These are phyloP conservation scores for Bombycilla garrulus DNA, from an alignment of 2,113 vertebrate species.

Conservation along the genomic window DNA sequence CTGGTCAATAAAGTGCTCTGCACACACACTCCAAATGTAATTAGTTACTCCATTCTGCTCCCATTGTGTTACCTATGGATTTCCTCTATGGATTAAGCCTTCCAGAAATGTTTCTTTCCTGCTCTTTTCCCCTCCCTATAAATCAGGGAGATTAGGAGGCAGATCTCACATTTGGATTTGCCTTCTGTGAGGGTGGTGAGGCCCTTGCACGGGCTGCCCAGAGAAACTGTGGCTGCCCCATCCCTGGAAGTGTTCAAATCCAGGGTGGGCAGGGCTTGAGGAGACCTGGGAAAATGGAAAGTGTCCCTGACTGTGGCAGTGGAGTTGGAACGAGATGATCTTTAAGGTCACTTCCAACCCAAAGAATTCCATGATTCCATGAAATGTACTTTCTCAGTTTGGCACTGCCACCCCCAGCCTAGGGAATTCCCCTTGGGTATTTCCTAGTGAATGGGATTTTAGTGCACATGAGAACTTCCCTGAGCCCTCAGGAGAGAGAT, in stretches of 20 bases:
- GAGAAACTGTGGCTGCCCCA: neutral
- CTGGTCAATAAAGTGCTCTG: constrained; percentile 44
- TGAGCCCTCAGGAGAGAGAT: neutral
- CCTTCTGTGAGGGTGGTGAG: neutral
- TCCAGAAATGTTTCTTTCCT: constrained; percentile 1
- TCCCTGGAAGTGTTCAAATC: neutral
- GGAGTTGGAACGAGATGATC: neutral
- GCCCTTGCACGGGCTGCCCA: neutral
- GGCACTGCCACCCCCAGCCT: neutral
- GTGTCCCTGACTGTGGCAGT: neutral
- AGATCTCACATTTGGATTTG: neutral
- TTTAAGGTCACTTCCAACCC: neutral
- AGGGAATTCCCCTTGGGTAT: neutral
- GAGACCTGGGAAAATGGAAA: accelerated
- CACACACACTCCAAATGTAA: constrained; percentile 37
- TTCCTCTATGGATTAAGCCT: constrained; percentile 30
- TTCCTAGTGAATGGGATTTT: neutral
- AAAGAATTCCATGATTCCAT: accelerated
- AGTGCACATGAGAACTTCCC: neutral
- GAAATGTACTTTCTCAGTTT: neutral
- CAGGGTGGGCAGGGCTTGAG: neutral
- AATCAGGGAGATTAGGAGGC: neutral
- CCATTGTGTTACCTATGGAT: constrained; percentile 6
- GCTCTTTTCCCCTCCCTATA: neutral
- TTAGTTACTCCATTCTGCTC: constrained; percentile 12